A percentile compares a stretch with the other conserved stretches of the same genome.
Conservation (phyloP, 2,797 vertebrate species). For the Anolis apletophallus region DNA sequence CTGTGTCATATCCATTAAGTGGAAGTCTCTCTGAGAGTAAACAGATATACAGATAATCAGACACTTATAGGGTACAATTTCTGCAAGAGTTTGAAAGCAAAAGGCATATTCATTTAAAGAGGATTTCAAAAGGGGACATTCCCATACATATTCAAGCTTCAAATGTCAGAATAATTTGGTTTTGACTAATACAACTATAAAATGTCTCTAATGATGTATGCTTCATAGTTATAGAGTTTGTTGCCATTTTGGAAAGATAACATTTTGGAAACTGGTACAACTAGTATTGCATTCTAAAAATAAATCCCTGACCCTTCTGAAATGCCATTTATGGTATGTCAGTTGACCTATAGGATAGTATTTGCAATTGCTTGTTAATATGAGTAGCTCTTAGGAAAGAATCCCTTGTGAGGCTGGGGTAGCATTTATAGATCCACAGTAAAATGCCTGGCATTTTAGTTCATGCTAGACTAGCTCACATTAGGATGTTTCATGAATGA, state of each 20-base stretch:
- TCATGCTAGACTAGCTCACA: not conserved
- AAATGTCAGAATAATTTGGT: not conserved
- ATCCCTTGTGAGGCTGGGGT: not conserved
- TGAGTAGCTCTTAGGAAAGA: not conserved
- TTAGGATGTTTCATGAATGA: not conserved
- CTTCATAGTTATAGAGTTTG: not conserved
- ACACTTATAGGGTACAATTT: not conserved
- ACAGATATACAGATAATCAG: not conserved
- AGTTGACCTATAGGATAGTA: conserved; percentile 2
- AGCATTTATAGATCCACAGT: not conserved
- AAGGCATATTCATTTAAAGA: conserved; percentile 17
- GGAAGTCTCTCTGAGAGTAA: not conserved
- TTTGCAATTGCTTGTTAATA: not conserved
- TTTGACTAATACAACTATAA: conserved; percentile 4
- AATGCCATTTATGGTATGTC: not conserved
- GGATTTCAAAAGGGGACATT: not conserved
- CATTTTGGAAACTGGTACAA: not conserved
- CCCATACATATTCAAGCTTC: not conserved
- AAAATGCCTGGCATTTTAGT: not conserved
- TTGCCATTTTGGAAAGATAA: not conserved
- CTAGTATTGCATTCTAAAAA: not conserved
- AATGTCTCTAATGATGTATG: not conserved
- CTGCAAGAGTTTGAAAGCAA: conserved; percentile 4
- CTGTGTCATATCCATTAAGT: not conserved
- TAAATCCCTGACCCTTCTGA: not conserved